These are phyloP conservation scores for Neoitamus cyanurus DNA, from an alignment of 2,888 invertebrate species.

Conservation along the genomic window DNA sequence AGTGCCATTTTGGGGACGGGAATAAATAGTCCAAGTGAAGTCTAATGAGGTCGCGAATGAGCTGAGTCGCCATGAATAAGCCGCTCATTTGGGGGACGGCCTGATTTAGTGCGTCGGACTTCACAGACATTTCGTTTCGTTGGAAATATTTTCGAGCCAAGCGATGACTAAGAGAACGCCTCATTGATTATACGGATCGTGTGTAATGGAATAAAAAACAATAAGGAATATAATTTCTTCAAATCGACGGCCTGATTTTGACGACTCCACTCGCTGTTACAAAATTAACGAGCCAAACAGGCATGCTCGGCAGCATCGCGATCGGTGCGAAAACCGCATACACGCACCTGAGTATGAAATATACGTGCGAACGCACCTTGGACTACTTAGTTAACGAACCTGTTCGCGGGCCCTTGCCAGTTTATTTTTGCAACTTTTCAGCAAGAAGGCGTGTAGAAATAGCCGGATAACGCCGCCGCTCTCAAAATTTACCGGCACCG, in stretches of 20 bases:
- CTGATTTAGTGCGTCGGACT: neutral
- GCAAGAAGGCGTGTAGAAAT: neutral
- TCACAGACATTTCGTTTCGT: neutral
- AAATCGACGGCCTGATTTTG: neutral
- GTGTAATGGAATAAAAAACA: neutral
- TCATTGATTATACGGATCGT: constrained; percentile 17
- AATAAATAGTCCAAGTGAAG: constrained; percentile 2
- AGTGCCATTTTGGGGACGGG: constrained; percentile 17
- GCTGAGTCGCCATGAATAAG: constrained; percentile 6
- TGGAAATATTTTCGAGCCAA: neutral
- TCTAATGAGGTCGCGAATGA: constrained; percentile 28
- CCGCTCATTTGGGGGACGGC: constrained; percentile 6
- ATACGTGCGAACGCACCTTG: neutral
- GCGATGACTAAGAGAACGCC: constrained; percentile 21
- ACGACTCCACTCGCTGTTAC: neutral
- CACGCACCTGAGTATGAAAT: neutral
- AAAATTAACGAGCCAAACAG: constrained; percentile 21
- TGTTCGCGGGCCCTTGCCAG: constrained; percentile 30
- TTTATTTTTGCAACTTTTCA: constrained; percentile 21
- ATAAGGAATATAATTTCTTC: neutral
- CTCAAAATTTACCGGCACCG: neutral
- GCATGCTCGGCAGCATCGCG: neutral
- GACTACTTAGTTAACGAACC: constrained; percentile 28
- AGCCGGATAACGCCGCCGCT: neutral
- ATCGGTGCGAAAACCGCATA: neutral